A percentile compares a stretch with the other conserved stretches of the same genome.
Evolutionary conservation across 1,140 invertebrate species (phyloP).

Genomic region (Calephelis virginiensis): DNA sequence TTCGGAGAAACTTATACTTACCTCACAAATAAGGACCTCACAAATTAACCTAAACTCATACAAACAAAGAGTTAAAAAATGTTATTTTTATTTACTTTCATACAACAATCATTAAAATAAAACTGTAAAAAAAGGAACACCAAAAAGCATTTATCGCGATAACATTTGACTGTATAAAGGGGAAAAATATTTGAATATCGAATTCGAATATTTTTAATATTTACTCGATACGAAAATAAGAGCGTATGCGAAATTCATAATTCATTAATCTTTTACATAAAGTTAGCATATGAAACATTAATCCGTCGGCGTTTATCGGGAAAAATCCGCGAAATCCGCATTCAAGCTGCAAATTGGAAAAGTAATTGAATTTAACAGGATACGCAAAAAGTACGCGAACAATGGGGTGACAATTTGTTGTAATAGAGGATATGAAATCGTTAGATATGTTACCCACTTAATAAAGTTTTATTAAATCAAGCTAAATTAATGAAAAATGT

Average conservation of each 20-base stretch:
- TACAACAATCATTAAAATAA: no score
- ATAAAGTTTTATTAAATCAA: no score
- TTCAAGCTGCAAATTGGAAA: constrained; percentile 33
- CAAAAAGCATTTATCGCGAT: not conserved
- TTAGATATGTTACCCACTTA: not conserved
- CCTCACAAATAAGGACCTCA: no score
- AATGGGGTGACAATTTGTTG: constrained; percentile 22
- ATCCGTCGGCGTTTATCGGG: constrained; percentile 25
- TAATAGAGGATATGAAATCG: not conserved
- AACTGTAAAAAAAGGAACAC: not conserved
- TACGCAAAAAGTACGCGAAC: constrained; percentile 24
- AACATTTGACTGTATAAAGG: not conserved
- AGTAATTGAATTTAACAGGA: constrained; percentile 36
- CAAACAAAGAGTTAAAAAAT: no score
- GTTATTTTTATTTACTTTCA: no score
- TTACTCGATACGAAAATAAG: constrained; percentile 4
- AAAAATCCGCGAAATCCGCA: constrained; percentile 32
- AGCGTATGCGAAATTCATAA: not conserved
- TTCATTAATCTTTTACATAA: constrained; percentile 9
- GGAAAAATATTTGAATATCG: not conserved
- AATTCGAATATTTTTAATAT: not conserved
- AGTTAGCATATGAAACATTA: constrained; percentile 24
- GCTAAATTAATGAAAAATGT: no score
- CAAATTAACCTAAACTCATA: no score
- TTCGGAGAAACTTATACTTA: no score